phyloP scores from a whole-genome alignment of 2,888 invertebrate species.

The Chorisops tibialis region DNA sequence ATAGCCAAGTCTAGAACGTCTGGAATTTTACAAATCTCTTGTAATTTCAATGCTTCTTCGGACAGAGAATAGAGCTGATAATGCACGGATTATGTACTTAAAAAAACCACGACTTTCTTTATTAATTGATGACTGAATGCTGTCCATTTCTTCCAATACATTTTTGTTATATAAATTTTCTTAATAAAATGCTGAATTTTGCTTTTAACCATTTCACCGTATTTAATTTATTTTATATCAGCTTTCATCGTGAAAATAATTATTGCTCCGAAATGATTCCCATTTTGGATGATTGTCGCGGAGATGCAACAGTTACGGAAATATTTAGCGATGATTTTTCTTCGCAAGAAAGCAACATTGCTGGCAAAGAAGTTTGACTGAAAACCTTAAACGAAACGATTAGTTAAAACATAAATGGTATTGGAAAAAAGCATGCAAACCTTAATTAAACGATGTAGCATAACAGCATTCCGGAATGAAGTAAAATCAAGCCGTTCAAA shows the following conservation, averaged over 20 bases:
- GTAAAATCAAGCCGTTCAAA: slow-evolving; percentile 81
- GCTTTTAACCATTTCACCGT: slow-evolving; percentile 41
- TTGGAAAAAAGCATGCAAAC: no score
- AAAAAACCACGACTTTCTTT: slow-evolving; percentile 53
- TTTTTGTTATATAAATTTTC: slow-evolving; percentile 44
- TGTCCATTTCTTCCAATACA: slow-evolving; percentile 43
- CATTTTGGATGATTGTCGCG: slow-evolving; percentile 29
- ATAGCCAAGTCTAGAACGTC: slow-evolving; percentile 66
- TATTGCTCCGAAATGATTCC: slow-evolving; percentile 36
- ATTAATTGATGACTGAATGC: slow-evolving; percentile 40
- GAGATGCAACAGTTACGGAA: slow-evolving; percentile 10
- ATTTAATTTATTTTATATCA: slow-evolving; percentile 43
- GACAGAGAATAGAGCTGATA: slow-evolving; percentile 45
- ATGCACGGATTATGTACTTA: slow-evolving; percentile 47
- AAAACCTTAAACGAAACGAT: slow-evolving; percentile 43
- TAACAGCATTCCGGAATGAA: slow-evolving; percentile 82
- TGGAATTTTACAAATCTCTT: slow-evolving; percentile 69
- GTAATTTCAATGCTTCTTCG: slow-evolving; percentile 62
- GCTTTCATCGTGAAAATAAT: slow-evolving; percentile 41
- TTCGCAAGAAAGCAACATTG: slow-evolving; percentile 43
- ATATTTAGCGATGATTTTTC: slow-evolving; percentile 17
- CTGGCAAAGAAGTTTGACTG: slow-evolving; percentile 39
- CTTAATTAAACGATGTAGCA: slow-evolving; percentile 85
- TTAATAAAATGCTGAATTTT: slow-evolving; percentile 45
- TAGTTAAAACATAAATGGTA: no score